Evolutionary conservation across 2,113 vertebrate species (phyloP).

Genomic region (Sander lucioperca): DNA sequence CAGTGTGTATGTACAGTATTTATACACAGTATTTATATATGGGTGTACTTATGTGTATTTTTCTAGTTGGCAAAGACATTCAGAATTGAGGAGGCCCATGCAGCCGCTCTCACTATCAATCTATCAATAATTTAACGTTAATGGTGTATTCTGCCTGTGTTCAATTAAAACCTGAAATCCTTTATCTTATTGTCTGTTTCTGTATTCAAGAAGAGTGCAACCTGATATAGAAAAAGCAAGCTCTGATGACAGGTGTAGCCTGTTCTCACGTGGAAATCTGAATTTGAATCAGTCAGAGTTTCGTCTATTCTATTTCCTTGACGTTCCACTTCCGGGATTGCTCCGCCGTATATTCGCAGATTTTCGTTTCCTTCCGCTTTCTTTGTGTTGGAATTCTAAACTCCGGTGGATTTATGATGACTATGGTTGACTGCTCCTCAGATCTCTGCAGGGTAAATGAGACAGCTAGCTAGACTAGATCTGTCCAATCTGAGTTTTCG

Average conservation of each 20-base stretch:
- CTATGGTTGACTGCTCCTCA: too few species aligned
- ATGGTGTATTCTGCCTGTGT: not conserved
- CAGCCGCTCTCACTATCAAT: not conserved
- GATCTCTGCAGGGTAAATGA: too few species aligned
- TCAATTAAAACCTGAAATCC: not conserved
- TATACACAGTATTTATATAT: conserved; percentile 30
- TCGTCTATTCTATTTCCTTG: not conserved
- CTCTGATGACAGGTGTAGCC: too few species aligned
- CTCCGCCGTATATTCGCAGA: too few species aligned
- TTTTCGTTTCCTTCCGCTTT: too few species aligned
- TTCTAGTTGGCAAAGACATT: conserved; percentile 15
- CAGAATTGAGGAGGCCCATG: not conserved
- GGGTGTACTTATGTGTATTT: conserved; percentile 15
- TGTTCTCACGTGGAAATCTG: not conserved
- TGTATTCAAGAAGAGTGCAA: not conserved
- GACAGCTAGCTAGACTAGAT: too few species aligned
- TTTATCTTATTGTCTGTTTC: not conserved
- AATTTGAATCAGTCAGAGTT: not conserved
- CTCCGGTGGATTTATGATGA: too few species aligned
- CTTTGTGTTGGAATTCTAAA: too few species aligned
- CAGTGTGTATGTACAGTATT: conserved; percentile 32
- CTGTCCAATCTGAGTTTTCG: too few species aligned
- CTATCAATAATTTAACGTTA: not conserved
- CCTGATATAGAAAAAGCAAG: not conserved
- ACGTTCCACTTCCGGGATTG: too few species aligned